Conservation (phyloP, 2,113 vertebrate genomes). For the Murina feae region DNA sequence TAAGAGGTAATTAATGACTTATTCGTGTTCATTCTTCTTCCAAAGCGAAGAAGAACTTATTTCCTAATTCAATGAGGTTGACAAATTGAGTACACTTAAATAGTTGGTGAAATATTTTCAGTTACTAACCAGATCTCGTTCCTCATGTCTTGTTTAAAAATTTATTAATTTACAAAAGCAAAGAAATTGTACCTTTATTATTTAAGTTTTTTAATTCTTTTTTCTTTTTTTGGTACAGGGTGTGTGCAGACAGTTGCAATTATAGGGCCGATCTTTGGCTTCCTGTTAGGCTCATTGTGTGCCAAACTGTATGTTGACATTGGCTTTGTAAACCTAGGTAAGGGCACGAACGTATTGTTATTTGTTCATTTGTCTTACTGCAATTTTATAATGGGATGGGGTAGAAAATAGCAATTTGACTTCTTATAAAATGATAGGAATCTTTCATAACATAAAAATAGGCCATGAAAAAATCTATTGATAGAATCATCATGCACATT, state of each 20-base stretch:
- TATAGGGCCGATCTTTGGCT: slow-evolving; percentile 94
- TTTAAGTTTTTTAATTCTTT: background rate
- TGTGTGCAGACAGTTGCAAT: slow-evolving; percentile 92
- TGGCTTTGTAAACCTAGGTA: slow-evolving; percentile 93
- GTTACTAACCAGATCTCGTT: background rate
- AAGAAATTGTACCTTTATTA: background rate
- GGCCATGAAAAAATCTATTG: background rate
- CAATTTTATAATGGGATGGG: background rate
- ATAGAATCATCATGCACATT: background rate
- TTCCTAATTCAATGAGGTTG: background rate
- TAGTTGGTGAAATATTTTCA: slow-evolving; percentile 20
- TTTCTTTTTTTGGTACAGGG: slow-evolving; percentile 77
- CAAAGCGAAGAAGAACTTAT: background rate
- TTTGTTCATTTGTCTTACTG: slow-evolving; percentile 17
- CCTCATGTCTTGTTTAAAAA: slow-evolving; percentile 3
- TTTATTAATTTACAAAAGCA: background rate
- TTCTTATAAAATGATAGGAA: background rate
- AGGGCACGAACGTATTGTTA: slow-evolving; percentile 53
- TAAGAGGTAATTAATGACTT: background rate
- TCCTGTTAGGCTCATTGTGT: slow-evolving; percentile 92
- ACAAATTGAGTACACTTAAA: background rate
- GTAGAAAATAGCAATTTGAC: background rate
- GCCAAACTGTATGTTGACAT: slow-evolving; percentile 94
- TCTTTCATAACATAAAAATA: slow-evolving; percentile 13
- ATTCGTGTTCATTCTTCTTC: background rate